Conservation (phyloP, 2,113 vertebrate genomes). For the Mesoclemmys tuberculata region DNA sequence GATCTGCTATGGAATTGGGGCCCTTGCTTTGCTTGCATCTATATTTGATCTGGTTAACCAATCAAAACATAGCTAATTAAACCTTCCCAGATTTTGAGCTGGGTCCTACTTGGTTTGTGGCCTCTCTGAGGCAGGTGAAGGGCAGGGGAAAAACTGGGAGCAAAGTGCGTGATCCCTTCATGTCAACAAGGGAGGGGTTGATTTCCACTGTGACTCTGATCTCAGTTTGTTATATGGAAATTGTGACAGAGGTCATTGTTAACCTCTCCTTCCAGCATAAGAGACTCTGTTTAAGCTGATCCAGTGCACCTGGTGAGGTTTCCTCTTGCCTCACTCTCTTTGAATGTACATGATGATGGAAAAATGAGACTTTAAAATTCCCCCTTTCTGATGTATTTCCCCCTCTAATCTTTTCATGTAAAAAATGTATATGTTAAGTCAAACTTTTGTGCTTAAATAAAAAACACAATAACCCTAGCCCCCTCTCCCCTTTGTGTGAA, state of each 20-base stretch:
- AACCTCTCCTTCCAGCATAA: background rate
- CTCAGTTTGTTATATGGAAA: background rate
- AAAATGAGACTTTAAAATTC: conserved; percentile 11
- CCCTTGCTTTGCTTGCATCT: background rate
- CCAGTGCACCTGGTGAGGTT: background rate
- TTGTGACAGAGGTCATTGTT: background rate
- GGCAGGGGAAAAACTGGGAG: background rate
- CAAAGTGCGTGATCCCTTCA: background rate
- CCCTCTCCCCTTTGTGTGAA: background rate
- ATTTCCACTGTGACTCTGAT: background rate
- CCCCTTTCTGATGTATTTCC: conserved; percentile 20
- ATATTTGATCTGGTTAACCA: too few relatives aligned
- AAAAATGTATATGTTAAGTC: conserved; percentile 69
- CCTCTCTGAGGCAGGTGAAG: background rate
- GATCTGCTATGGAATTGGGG: background rate
- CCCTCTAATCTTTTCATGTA: conserved; percentile 42
- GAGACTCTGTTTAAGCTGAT: background rate
- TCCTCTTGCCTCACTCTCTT: background rate
- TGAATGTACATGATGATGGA: conserved; percentile 27
- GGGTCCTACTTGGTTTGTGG: background rate
- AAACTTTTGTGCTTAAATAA: conserved; percentile 75
- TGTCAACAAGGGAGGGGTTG: background rate
- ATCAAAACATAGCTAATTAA: background rate
- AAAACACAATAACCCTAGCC: conserved; percentile 43
- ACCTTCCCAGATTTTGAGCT: background rate